Conservation (phyloP, 2,113 vertebrate genomes). For the Macquaria australasica region DNA sequence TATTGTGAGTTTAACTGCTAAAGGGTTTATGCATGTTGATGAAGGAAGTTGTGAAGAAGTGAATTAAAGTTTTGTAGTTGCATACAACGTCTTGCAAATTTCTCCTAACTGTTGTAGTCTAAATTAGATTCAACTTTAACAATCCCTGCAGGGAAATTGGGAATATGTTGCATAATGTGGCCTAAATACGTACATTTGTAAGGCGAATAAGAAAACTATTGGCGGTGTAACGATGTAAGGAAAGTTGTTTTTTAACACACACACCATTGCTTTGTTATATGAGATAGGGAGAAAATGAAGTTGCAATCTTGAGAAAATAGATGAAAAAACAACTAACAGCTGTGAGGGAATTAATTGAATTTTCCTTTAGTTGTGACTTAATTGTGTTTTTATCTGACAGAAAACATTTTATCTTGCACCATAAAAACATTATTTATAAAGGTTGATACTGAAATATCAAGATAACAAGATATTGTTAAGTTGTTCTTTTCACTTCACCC, state of each 20-base stretch:
- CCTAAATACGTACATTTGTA: conserved; percentile 14
- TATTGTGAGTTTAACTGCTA: background rate
- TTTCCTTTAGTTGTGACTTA: background rate
- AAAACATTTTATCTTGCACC: background rate
- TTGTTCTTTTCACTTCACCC: background rate
- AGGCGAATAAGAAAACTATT: background rate
- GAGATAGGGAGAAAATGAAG: background rate
- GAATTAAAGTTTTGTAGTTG: background rate
- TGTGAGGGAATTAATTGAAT: background rate
- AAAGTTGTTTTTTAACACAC: background rate
- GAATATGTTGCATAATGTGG: conserved; percentile 21
- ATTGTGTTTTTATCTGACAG: background rate
- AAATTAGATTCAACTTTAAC: conserved; percentile 28
- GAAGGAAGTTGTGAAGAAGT: background rate
- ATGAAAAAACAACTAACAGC: background rate
- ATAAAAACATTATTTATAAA: background rate
- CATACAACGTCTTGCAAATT: background rate
- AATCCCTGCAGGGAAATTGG: conserved; percentile 7
- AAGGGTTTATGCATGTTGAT: background rate
- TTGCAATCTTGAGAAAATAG: conserved; percentile 5
- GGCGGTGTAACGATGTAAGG: background rate
- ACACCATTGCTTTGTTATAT: background rate
- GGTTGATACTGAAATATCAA: conserved; percentile 1
- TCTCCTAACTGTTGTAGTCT: background rate
- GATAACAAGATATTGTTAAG: background rate